These are phyloP conservation scores for Slavum lentiscoides DNA, from an alignment of 2,888 invertebrate species.

Conservation along the genomic window DNA sequence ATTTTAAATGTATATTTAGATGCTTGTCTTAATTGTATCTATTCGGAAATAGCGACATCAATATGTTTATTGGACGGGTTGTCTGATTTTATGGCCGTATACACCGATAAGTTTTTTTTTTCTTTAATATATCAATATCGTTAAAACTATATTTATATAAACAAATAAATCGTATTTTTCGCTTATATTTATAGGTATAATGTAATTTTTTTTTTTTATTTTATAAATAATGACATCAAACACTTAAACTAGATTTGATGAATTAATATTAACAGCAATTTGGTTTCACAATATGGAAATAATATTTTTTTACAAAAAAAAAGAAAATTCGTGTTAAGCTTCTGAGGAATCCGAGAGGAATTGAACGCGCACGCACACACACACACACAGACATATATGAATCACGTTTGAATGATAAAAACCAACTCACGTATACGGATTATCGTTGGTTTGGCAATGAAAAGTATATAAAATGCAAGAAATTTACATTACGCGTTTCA, in stretches of 20 bases:
- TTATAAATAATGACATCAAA: neutral
- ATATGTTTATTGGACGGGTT: conserved; percentile 43
- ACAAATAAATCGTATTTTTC: conserved; percentile 9
- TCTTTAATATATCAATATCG: neutral
- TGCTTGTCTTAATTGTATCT: neutral
- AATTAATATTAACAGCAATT: neutral
- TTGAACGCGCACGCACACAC: neutral
- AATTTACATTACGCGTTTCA: conserved; percentile 35
- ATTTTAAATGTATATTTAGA: conserved; percentile 7
- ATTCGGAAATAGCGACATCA: conserved; percentile 14
- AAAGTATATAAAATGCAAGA: conserved; percentile 37
- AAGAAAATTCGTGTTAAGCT: conserved; percentile 14
- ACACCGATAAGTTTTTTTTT: neutral
- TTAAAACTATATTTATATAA: conserved; percentile 13
- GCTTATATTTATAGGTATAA: neutral
- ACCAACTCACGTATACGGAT: conserved; percentile 42
- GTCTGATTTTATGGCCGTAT: conserved; percentile 38
- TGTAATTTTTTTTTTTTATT: neutral
- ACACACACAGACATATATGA: neutral
- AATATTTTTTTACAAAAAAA: neutral
- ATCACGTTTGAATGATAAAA: conserved; percentile 46
- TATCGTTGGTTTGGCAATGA: conserved; percentile 37
- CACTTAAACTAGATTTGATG: neutral
- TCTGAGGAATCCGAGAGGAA: conserved; percentile 2
- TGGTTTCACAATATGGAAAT: conserved; percentile 6